Conservation (phyloP, 2,888 invertebrate species). For the Heteromurus nitidus region DNA sequence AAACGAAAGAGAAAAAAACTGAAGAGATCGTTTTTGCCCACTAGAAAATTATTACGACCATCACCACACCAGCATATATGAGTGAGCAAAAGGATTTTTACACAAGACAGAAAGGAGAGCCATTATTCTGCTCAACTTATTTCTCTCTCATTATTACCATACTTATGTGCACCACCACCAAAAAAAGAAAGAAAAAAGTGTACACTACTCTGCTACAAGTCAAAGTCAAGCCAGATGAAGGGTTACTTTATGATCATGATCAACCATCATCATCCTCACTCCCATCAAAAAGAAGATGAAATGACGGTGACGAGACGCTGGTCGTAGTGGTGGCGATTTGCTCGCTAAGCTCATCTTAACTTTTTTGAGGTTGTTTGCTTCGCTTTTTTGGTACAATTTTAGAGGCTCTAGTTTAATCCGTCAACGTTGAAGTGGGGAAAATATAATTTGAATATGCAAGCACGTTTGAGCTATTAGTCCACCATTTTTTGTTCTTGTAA, state of each 20-base stretch:
- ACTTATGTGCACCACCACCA: constrained; percentile 36
- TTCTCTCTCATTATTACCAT: constrained; percentile 25
- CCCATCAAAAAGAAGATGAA: too few relatives aligned
- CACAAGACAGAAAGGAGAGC: background rate
- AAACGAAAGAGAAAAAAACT: constrained; percentile 18
- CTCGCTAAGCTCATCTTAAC: constrained; percentile 6
- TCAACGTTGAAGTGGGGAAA: background rate
- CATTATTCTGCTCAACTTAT: constrained; percentile 58
- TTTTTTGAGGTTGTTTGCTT: constrained; percentile 9
- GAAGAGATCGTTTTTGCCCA: constrained; percentile 30
- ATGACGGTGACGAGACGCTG: constrained; percentile 20
- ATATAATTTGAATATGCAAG: background rate
- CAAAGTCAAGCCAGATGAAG: background rate
- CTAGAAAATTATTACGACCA: constrained; percentile 31
- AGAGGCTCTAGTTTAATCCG: constrained; percentile 33
- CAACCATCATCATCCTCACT: background rate
- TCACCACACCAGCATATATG: constrained; percentile 24
- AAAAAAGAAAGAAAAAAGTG: constrained; percentile 5
- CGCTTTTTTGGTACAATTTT: constrained; percentile 14
- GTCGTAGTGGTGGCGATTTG: constrained; percentile 1
- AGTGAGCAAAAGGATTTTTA: constrained; percentile 40
- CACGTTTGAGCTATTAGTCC: too few relatives aligned
- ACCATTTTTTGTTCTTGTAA: too few relatives aligned
- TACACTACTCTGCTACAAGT: background rate
- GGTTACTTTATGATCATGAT: constrained; percentile 8